Evolutionary conservation across 2,888 invertebrate genomes (phyloP), one percentile per base, ranked within the genome.

Genomic region (Limnephilus lunatus): DNA sequence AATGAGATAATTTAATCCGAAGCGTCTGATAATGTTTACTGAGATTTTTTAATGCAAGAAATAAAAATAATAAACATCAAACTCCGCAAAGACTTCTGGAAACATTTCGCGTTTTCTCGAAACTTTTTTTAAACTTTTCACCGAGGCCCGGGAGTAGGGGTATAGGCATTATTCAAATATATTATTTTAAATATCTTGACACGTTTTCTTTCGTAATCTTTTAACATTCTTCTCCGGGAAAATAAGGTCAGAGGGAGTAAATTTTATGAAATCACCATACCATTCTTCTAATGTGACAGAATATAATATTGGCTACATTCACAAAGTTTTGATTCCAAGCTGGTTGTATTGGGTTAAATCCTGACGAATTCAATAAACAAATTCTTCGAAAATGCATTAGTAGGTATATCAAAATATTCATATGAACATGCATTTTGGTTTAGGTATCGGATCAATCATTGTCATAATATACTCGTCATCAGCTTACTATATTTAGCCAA

Each of bases 1-100:
- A 87, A 91, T 68, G 91, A 68, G 80, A 91, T 91, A 86, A 91
- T 91, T 81, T 86, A 87, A 91, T 91, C 81, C 81, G 30, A 81
- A 82, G 31, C 85, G 87, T 91, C 91, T 91, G 91, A 91, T 80
- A 91, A 91, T 86, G 86, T 91, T 91, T 91, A 81, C 81, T 81
- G 80, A 80, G 48, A n/a, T 35, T 82, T 81, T 81, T 82, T 44
- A 90, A 90, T 39, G 44, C 82, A 5, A 53, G 83, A 90, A 90
- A 80, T 39, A 81, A 89, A 89, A 80, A 89, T 35, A 39, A 89
- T 89, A 81, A 89, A 81, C 35, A 35, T 3, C 30, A 15, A 81
- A 81, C 15, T 39, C 32, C 14, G 19, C 44, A 48, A 19, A 39
- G 81, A 81, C 39, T 81, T 89, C 81, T 39, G 25, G 35, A 81